phyloP scores from a whole-genome alignment of 2,113 vertebrate genomes.

The Tragulus kanchil region DNA sequence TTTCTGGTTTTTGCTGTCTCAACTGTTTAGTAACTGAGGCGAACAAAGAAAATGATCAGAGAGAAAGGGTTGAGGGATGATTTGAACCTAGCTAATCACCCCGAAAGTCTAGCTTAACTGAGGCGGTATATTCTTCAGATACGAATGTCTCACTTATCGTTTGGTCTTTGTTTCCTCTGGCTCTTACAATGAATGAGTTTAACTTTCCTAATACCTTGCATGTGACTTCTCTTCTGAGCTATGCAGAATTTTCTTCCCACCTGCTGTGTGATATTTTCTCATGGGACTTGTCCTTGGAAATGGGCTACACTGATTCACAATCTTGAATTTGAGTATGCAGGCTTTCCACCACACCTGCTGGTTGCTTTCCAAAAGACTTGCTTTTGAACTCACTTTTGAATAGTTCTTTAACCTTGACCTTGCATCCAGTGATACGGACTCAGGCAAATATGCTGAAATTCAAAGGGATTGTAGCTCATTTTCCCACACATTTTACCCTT shows the following conservation, averaged over 20 bases:
- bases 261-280: constrained; percentile 64
- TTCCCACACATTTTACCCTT: background rate
- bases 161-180: constrained; percentile 83
- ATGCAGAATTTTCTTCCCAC: constrained; percentile 76
- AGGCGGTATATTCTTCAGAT: constrained; percentile 58
- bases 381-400: background rate
- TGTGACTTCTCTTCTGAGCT: constrained; percentile 83
- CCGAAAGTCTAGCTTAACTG: too few relatives aligned
- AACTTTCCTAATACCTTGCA: constrained; percentile 85
- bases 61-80: background rate
- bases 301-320: constrained; percentile 76
- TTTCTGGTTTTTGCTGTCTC: background rate
- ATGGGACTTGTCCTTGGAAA: constrained; percentile 66
- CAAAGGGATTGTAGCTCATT: background rate
- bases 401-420: background rate
- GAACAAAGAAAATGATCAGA: background rate
- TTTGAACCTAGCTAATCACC: constrained; percentile 33
- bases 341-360: background rate
- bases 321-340: background rate
- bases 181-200: constrained; percentile 78
- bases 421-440: background rate
- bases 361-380: background rate
- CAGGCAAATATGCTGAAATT: background rate
- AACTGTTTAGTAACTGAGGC: background rate
- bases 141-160: constrained; percentile 75